Conservation (phyloP, 2,113 vertebrate species). For the Lophius piscatorius region DNA sequence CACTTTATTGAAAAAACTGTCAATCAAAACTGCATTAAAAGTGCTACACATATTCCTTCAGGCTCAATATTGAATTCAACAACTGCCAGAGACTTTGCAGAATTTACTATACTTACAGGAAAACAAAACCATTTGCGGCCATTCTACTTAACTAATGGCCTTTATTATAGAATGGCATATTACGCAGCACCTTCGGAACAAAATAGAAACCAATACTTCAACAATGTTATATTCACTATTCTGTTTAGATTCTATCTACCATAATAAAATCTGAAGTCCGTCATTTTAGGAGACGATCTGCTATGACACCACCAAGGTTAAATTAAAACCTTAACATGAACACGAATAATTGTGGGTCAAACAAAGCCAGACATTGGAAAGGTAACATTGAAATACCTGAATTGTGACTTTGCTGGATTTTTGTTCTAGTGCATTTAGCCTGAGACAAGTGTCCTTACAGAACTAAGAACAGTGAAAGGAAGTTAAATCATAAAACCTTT, state of each 20-base stretch:
- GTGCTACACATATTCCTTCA: constrained; percentile 44
- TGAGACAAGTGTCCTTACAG: constrained; percentile 38
- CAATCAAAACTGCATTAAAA: constrained; percentile 37
- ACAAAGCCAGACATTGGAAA: neutral
- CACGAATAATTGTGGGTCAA: constrained; percentile 12
- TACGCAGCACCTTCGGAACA: constrained; percentile 35
- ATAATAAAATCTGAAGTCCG: constrained; percentile 33
- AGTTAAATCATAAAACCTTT: constrained; percentile 13
- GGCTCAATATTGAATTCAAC: constrained; percentile 9
- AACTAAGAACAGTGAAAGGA: constrained; percentile 4
- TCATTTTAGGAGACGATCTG: constrained; percentile 1
- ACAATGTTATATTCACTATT: constrained; percentile 33
- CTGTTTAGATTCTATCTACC: constrained; percentile 59
- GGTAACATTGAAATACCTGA: constrained; percentile 45
- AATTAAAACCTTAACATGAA: constrained; percentile 13
- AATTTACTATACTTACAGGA: constrained; percentile 23
- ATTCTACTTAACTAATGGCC: neutral
- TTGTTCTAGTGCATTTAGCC: constrained; percentile 47
- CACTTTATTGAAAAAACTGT: constrained; percentile 61
- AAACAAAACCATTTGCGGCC: constrained; percentile 24
- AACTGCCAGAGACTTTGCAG: constrained; percentile 17
- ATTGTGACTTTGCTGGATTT: constrained; percentile 35
- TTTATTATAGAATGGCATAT: constrained; percentile 6
- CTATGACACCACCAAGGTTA: constrained; percentile 6
- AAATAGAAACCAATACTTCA: constrained; percentile 32